Evolutionary conservation across 2,888 invertebrate species (phyloP).

Genomic region (Germaria angustata): DNA sequence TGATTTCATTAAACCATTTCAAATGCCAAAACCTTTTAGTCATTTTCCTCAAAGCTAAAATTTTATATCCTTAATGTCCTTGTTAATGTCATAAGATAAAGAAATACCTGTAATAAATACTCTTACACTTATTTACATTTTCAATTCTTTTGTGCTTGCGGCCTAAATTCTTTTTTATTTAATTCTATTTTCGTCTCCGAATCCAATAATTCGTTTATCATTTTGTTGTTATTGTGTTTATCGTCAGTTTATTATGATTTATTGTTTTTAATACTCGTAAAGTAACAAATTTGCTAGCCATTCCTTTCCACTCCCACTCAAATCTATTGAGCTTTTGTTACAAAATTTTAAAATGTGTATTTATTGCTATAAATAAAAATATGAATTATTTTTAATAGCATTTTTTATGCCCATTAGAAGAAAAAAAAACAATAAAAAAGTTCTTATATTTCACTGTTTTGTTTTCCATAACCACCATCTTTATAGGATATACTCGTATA

Average conservation of each 20-base stretch:
- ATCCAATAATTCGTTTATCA: conserved; percentile 4
- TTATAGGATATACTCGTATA: no score
- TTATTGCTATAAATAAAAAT: no score
- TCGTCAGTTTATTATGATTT: conserved; percentile 32
- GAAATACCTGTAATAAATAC: background rate
- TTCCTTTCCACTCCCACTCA: background rate
- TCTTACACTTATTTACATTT: background rate
- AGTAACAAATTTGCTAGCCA: background rate
- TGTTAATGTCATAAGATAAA: background rate
- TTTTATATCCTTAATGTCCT: background rate
- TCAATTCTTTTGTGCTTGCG: background rate
- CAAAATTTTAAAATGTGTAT: background rate
- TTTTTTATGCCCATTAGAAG: no score
- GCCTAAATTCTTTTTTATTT: background rate
- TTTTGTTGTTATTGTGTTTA: conserved; percentile 13
- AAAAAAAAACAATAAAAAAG: no score
- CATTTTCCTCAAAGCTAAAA: background rate
- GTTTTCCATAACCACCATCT: no score
- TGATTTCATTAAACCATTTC: background rate
- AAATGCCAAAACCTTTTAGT: background rate
- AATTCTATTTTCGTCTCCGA: background rate
- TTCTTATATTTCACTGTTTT: no score
- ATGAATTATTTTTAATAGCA: no score
- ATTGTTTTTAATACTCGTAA: conserved; percentile 9
- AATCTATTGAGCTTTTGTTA: background rate